Evolutionary conservation across 2,797 vertebrate species (phyloP).

Genomic region (Pseudochirops cupreus): DNA sequence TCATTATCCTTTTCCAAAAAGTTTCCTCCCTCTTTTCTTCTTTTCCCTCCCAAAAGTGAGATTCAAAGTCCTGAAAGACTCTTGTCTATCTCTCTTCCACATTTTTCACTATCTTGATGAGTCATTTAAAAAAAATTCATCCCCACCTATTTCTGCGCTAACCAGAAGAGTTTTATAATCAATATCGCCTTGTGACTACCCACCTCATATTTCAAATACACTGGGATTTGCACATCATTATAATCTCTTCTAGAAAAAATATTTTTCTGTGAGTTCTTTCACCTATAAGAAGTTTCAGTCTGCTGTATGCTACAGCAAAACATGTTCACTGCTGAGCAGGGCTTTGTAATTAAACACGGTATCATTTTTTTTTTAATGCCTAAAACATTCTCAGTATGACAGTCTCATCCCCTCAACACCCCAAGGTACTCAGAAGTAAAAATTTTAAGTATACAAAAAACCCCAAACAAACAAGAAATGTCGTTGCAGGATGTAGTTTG

Average conservation of each 20-base stretch:
- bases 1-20: conserved; percentile 9
- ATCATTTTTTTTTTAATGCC: not conserved
- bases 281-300: not conserved
- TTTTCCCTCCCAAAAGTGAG: not conserved
- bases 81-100: not conserved
- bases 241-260: conserved; percentile 8
- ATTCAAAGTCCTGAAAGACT: conserved; percentile 14
- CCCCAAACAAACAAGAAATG: not conserved
- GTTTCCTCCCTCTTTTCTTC: not conserved
- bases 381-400: not conserved
- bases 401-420: not conserved
- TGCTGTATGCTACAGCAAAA: not conserved
- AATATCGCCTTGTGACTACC: not conserved
- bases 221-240: not conserved
- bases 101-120: not conserved
- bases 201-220: not conserved
- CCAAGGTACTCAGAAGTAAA: not conserved
- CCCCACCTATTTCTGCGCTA: not conserved
- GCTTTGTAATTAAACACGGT: not conserved
- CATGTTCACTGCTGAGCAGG: conserved; percentile 12
- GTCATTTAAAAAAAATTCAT: not conserved
- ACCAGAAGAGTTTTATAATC: not conserved
- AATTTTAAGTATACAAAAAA: not conserved
- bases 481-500: not conserved
- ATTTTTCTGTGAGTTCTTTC: not conserved